phyloP scores from a whole-genome alignment of 2,113 vertebrate genomes.

The Daboia siamensis region DNA sequence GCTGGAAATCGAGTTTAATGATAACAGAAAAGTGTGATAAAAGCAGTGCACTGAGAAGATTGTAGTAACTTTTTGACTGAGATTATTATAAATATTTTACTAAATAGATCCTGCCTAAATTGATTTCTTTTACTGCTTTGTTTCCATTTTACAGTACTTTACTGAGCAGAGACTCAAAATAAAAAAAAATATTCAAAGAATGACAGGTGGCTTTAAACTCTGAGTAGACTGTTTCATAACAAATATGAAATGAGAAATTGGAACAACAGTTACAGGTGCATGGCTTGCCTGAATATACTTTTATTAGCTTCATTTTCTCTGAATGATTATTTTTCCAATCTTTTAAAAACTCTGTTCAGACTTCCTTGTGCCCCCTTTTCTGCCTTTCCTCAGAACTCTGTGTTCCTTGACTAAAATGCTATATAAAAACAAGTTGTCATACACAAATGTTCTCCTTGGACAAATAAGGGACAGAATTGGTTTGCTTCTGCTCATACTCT shows the following conservation, averaged over 20 bases:
- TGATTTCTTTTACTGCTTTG: neutral
- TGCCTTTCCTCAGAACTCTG: conserved; percentile 2
- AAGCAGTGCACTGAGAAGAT: neutral
- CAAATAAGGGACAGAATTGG: conserved; percentile 1
- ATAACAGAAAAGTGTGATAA: neutral
- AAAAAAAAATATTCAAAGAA: neutral
- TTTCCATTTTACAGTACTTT: neutral
- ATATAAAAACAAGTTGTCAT: conserved; percentile 17
- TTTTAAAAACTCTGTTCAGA: neutral
- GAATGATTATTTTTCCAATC: conserved; percentile 1
- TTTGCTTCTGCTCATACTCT: neutral
- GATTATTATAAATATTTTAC: neutral
- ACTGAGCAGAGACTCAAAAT: neutral
- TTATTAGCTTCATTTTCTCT: neutral
- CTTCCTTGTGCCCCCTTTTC: neutral
- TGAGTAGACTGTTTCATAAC: neutral
- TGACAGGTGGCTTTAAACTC: neutral
- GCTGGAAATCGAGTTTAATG: neutral
- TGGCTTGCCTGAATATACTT: neutral
- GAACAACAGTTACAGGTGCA: neutral
- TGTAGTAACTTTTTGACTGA: neutral
- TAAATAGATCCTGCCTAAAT: neutral
- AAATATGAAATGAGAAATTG: neutral
- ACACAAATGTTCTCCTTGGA: neutral
- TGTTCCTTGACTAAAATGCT: conserved; percentile 28